Base-by-base conservation (phyloP, 53 echinoderm and acorn worm genomes). In the Glandiceps talaboti region DNA sequence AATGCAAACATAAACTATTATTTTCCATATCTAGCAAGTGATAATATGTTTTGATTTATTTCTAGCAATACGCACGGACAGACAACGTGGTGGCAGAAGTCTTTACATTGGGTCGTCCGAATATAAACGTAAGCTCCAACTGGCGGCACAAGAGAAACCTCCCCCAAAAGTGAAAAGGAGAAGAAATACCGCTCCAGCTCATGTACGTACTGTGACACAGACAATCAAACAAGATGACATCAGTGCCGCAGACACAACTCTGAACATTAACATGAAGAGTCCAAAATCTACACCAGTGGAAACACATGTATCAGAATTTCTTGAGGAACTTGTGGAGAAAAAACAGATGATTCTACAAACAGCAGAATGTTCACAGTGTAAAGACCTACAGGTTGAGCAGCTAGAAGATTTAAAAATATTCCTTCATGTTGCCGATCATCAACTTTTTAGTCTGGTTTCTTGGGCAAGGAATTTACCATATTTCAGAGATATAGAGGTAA, bases 81-180 rank as follows among this genome's bases (percentile, higher is more conserved):
- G 94, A 0, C 91, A 94, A 79, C 77, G 94, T 30, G 94, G 94
- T 26, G 94, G 94, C 1, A 86, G 91, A 10, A 89, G 91, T 33
- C 82, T 94, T 81, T 94, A 94, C 31, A 30, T 89, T 28, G 94
- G 94, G 20, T 94, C 94, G 14, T 85, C 94, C 27, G 94, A 94
- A 77, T 87, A 87, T 33, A 74, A 87, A 14, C 76, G 91, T 27
- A 76, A 87, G 25, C 85, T 74, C 1, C 73, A 74, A 29, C 75
- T 91, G 26, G 85, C 84, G 64, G 30, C 29, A 20, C 33, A 90
- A 64, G 82, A 91, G 27, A 79, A 79, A 74, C 33, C 79, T 6
- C 6, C 64, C 6, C 6, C 6, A 45, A 6, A 6, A 6, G 20
- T 12, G 64, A 45, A 45, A 20, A 45, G 64, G 64, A 45, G 64